phyloP scores from a whole-genome alignment of 2,113 vertebrate species.

The Xenopus tropicalis region DNA sequence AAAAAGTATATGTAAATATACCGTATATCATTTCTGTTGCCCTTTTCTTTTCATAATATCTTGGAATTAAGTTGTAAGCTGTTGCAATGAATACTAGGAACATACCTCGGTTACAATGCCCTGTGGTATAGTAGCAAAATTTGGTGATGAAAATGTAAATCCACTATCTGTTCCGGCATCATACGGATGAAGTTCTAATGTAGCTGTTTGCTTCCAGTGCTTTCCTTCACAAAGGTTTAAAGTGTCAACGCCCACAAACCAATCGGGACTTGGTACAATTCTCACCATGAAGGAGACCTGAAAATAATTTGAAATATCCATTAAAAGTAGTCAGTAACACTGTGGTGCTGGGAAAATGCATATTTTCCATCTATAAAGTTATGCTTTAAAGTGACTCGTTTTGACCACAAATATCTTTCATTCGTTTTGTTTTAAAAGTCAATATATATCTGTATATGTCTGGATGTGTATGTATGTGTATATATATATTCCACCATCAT shows the following conservation, averaged over 20 bases:
- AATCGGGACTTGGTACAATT: conserved; percentile 91
- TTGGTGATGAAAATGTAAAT: conserved; percentile 97
- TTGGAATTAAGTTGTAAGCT: too few species aligned
- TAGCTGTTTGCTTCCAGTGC: conserved; percentile 78
- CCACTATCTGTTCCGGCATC: conserved; percentile 96
- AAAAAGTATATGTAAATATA: too few species aligned
- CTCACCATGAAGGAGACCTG: conserved; percentile 90
- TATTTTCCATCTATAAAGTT: too few species aligned
- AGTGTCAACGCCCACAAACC: conserved; percentile 91
- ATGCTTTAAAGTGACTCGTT: too few species aligned
- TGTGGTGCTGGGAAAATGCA: background rate
- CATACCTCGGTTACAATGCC: conserved; percentile 83
- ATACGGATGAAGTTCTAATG: conserved; percentile 80
- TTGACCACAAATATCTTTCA: too few species aligned
- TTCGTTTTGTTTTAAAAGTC: too few species aligned
- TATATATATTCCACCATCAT: too few species aligned
- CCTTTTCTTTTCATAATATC: too few species aligned
- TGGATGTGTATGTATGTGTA: too few species aligned
- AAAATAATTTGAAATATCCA: background rate
- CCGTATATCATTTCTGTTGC: too few species aligned
- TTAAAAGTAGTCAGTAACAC: background rate
- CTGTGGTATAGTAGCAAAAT: conserved; percentile 95
- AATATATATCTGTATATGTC: too few species aligned
- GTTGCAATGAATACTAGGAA: background rate
- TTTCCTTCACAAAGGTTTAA: conserved; percentile 81